Percentiles rank a stretch among this genome's conserved stretches.
phyloP scores from a whole-genome alignment of 2,888 invertebrate genomes.

The Thera obeliscata region DNA sequence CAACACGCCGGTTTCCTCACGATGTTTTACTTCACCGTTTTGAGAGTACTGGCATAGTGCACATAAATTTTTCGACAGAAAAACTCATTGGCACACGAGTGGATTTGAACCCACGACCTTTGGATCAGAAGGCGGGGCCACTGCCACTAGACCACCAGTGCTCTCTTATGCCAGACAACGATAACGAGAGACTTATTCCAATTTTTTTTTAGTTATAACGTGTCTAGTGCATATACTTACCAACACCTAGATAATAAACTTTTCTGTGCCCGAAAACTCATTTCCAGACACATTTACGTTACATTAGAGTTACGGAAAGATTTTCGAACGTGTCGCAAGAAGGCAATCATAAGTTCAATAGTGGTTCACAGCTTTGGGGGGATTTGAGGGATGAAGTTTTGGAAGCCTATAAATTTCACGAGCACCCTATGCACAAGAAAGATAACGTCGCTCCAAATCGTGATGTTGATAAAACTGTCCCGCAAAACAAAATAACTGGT shows the following conservation, averaged over 20 bases:
- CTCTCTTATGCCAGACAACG: too few relatives aligned
- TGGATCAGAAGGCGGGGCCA: too few relatives aligned
- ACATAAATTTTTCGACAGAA: too few relatives aligned
- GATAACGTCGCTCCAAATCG: background rate
- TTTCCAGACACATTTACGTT: slow-evolving; percentile 12
- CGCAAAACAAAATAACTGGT: background rate
- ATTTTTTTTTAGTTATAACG: too few relatives aligned
- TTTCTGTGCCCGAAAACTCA: background rate
- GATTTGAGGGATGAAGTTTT: slow-evolving; percentile 22
- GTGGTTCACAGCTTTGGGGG: slow-evolving; percentile 20
- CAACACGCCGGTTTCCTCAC: too few relatives aligned
- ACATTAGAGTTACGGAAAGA: slow-evolving; percentile 22
- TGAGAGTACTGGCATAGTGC: too few relatives aligned
- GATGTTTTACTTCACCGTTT: too few relatives aligned
- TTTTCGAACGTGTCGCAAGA: slow-evolving; percentile 15
- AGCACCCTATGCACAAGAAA: slow-evolving; percentile 3
- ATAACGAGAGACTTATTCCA: too few relatives aligned
- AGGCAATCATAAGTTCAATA: slow-evolving; percentile 25
- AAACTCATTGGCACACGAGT: too few relatives aligned
- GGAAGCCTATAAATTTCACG: slow-evolving; percentile 15
- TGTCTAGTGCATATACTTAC: too few relatives aligned
- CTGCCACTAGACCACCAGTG: too few relatives aligned
- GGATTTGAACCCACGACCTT: too few relatives aligned
- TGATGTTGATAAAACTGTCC: background rate
- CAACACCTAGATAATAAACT: background rate